These are phyloP conservation scores for Pseudotriccus pelzelni DNA, from an alignment of 2,797 vertebrate species.

Conservation along the genomic window DNA sequence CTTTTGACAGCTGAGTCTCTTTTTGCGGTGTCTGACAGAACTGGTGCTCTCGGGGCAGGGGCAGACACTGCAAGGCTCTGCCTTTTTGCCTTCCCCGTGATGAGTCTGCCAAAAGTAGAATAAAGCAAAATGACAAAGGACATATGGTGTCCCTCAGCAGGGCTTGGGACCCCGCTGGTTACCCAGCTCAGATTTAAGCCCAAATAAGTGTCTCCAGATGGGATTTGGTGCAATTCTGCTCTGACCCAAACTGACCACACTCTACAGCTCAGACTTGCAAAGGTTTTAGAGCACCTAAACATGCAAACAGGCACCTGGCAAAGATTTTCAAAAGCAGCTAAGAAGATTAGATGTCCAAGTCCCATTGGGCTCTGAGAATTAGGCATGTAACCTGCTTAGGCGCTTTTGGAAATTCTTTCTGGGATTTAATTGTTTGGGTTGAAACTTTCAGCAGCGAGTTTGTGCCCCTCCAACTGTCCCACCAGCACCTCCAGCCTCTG, in stretches of 20 bases:
- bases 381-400: slow-evolving; percentile 47
- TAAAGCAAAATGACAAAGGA: background rate
- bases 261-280: background rate
- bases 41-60: background rate
- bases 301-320: slow-evolving; percentile 34
- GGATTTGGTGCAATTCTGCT: slow-evolving; percentile 30
- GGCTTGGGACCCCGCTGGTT: background rate
- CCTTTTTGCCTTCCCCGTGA: background rate
- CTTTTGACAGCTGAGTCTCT: background rate
- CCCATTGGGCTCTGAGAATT: slow-evolving; percentile 30
- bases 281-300: slow-evolving; percentile 36
- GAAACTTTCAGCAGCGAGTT: background rate
- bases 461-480: background rate
- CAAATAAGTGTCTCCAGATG: slow-evolving; percentile 23
- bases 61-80: rapidly evolving
- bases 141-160: background rate
- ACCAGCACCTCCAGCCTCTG: background rate
- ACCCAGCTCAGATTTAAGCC: background rate
- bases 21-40: background rate
- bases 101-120: background rate
- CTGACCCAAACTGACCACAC: slow-evolving; percentile 34
- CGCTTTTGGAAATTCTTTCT: slow-evolving; percentile 24
- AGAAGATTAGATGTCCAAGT: slow-evolving; percentile 34
- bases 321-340: slow-evolving; percentile 54
- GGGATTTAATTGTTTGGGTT: slow-evolving; percentile 41